Conservation (phyloP, 2,797 vertebrate species). For the Lutjanus campechanus region DNA sequence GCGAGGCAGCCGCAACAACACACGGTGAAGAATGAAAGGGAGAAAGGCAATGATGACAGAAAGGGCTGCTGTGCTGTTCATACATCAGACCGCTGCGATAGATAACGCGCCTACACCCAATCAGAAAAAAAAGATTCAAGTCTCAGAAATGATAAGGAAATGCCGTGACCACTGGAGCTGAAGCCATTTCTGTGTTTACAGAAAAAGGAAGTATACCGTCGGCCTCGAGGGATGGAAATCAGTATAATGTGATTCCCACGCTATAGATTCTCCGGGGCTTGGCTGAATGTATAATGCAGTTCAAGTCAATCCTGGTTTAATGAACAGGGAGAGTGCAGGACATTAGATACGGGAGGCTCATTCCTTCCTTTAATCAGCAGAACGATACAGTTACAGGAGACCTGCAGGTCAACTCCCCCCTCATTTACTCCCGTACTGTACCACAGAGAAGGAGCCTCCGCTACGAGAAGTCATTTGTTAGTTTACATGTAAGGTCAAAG, state of each 20-base stretch:
- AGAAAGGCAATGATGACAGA: slow-evolving; percentile 52
- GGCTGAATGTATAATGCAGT: slow-evolving; percentile 47
- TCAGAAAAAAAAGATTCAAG: slow-evolving; percentile 28
- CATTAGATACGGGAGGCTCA: slow-evolving; percentile 31
- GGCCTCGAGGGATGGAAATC: slow-evolving; percentile 55
- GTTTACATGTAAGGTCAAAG: slow-evolving; percentile 36
- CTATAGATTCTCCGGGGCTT: slow-evolving; percentile 39
- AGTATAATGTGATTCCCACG: slow-evolving; percentile 50
- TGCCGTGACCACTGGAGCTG: background rate
- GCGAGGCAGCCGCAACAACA: slow-evolving; percentile 15
- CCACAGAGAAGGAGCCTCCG: background rate
- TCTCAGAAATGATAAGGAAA: slow-evolving; percentile 16
- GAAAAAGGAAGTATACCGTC: slow-evolving; percentile 30
- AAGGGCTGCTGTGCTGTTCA: slow-evolving; percentile 33
- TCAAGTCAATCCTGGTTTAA: slow-evolving; percentile 63
- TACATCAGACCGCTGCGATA: slow-evolving; percentile 41
- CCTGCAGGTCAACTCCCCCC: slow-evolving; percentile 46
- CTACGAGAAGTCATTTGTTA: slow-evolving; percentile 31
- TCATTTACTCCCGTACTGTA: slow-evolving; percentile 37
- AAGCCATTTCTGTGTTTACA: slow-evolving; percentile 40
- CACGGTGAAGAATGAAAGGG: slow-evolving; percentile 38
- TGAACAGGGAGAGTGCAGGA: slow-evolving; percentile 43
- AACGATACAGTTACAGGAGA: slow-evolving; percentile 39
- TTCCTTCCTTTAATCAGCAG: slow-evolving; percentile 54
- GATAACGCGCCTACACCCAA: slow-evolving; percentile 33